Evolutionary conservation across 2,888 invertebrate genomes (phyloP).

Genomic region (Anthrax anthrax): DNA sequence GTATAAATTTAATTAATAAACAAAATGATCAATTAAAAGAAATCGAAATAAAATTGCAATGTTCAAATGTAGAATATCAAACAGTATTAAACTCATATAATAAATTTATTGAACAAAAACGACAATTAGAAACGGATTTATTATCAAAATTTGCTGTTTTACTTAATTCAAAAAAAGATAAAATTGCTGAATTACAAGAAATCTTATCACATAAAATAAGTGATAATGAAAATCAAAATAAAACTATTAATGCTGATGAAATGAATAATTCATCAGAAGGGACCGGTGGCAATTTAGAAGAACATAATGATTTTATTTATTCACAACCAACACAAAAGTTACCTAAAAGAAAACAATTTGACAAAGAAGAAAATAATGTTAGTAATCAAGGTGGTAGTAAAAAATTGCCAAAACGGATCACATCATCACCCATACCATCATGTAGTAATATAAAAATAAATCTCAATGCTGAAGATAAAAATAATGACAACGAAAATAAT

Average conservation of each 20-base stretch:
- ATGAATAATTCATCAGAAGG: neutral
- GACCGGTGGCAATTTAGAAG: neutral
- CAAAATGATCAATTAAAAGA: neutral
- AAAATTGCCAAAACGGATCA: too few relatives aligned
- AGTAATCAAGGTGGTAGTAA: too few relatives aligned
- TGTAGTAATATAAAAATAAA: too few relatives aligned
- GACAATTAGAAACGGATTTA: conserved; percentile 15
- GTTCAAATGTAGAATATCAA: conserved; percentile 9
- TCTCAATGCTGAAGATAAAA: too few relatives aligned
- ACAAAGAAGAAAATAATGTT: too few relatives aligned
- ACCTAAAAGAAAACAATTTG: neutral
- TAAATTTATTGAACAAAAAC: conserved; percentile 16
- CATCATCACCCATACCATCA: too few relatives aligned
- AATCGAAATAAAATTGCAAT: neutral
- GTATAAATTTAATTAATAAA: neutral
- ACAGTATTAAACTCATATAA: conserved; percentile 15
- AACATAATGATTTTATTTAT: neutral
- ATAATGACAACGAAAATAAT: too few relatives aligned
- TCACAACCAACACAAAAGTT: neutral
- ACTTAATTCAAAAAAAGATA: conserved; percentile 22
- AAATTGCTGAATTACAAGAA: conserved; percentile 20
- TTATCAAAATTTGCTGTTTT: conserved; percentile 20
- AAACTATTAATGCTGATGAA: neutral
- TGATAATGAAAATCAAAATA: neutral
- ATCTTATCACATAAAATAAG: neutral